Base-by-base conservation (phyloP, 2,113 vertebrate species). In the Chionodraco myersi region DNA sequence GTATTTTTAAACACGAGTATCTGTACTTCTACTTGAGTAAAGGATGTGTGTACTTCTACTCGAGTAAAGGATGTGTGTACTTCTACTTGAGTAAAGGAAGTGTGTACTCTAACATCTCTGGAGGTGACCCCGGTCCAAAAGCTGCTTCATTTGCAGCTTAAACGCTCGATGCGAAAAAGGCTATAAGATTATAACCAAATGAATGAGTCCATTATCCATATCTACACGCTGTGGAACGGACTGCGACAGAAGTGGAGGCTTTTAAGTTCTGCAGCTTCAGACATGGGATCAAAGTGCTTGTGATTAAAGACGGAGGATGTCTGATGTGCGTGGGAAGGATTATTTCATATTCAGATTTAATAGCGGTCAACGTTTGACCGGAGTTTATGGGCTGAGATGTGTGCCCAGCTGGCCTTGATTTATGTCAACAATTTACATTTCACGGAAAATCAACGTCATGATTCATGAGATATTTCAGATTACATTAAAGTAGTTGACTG, bases 221-320 rank as follows among this genome's bases (percentile, higher is more conserved):
- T 30, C 65, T 75, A 18, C 66, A 57, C 60, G 59, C 44, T 63
- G 11, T 41, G 57, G n/a, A 26, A 10, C 36, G 73, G 26, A 2
- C 13, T 60, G 64, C 53, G 72, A 82, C 57, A 54, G 60, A 79
- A 59, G 61, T 18, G 23, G 51, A 67, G 57, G 14, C 34, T 3
- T 86, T 79, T 64, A 64, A 69, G 66, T 48, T 58, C 4, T 56
- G 21, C 13, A 34, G 75, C 48, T 23, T 44, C 18, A 45, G 60
- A 85, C 63, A 61, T 21, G 44, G 57, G 60, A 77, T 80, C 80
- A 77, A 72, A 79, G 75, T 5, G 76, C 70, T 86, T 80, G 58
- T 75, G 60, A 82, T 86, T 77, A 76, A 64, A 66, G 56, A 59
- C 53, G 69, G 66, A 52, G 44, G 45, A 48, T 65, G 58, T 82